Conservation (phyloP, 1,140 invertebrate genomes). For the Eciton burchellii region DNA sequence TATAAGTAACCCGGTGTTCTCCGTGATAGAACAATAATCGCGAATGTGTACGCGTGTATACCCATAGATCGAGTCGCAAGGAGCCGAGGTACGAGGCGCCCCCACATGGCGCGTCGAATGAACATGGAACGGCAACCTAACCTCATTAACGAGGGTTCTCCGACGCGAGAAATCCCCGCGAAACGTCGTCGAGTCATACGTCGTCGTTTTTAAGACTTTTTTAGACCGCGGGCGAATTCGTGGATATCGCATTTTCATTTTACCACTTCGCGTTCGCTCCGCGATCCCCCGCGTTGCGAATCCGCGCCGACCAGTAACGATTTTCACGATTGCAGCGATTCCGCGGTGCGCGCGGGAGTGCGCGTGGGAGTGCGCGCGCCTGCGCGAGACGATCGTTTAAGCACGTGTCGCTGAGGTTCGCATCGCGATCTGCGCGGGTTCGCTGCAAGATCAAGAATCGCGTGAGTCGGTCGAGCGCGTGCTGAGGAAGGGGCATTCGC, state of each 20-base stretch:
- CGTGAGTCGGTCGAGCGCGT: background rate
- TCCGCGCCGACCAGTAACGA: conserved; percentile 17
- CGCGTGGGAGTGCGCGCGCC: too few relatives aligned
- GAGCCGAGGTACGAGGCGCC: conserved; percentile 25
- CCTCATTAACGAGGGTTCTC: background rate
- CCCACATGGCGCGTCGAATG: background rate
- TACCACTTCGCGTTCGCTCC: too few relatives aligned
- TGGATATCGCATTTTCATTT: background rate
- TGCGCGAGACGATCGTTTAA: too few relatives aligned
- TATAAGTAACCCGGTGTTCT: background rate
- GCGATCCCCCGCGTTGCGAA: conserved; percentile 16
- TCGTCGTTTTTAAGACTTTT: background rate
- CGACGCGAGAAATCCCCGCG: background rate
- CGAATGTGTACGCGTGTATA: conserved; percentile 31
- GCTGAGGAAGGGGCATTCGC: background rate
- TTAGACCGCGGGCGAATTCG: background rate
- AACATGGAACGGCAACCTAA: conserved; percentile 21
- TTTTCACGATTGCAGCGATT: conserved; percentile 38
- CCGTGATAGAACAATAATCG: conserved; percentile 3
- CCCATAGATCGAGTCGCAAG: background rate
- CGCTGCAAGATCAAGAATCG: conserved; percentile 11
- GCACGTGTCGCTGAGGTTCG: too few relatives aligned
- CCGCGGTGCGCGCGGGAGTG: too few relatives aligned
- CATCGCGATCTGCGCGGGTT: too few relatives aligned
- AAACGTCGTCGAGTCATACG: background rate